phyloP scores from a whole-genome alignment of 2,113 vertebrate species.

The Agapornis roseicollis region DNA sequence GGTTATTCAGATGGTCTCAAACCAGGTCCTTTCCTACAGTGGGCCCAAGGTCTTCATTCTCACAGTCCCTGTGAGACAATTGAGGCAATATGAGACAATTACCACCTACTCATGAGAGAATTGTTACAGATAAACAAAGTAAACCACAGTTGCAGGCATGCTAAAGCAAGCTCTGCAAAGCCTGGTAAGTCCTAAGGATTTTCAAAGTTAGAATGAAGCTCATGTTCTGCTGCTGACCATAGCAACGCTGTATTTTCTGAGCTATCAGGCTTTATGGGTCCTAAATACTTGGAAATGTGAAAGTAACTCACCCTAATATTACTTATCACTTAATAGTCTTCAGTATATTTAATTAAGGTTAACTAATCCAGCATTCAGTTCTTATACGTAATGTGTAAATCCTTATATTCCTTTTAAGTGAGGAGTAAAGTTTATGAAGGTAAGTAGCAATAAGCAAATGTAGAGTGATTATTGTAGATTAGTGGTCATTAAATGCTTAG shows the following conservation, averaged over 20 bases:
- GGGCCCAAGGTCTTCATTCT: too few species aligned
- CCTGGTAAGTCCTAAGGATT: neutral
- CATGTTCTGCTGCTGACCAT: neutral
- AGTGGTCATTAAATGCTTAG: neutral
- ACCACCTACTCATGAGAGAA: neutral
- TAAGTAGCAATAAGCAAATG: neutral
- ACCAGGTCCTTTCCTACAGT: too few species aligned
- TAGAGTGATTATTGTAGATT: neutral
- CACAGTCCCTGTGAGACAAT: too few species aligned
- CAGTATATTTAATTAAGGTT: neutral
- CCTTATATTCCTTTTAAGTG: neutral
- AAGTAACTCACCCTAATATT: neutral
- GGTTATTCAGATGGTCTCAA: too few species aligned
- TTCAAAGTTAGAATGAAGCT: neutral
- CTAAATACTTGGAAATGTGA: neutral
- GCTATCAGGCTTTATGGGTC: neutral
- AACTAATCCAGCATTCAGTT: neutral
- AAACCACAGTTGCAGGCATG: neutral
- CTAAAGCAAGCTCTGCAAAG: neutral
- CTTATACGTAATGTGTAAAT: neutral
- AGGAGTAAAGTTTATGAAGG: neutral
- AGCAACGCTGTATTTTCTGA: neutral
- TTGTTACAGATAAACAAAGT: neutral
- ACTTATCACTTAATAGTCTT: neutral
- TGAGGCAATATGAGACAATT: neutral